Evolutionary conservation across 2,797 vertebrate species (phyloP).

Genomic region (Sarcophilus harrisii): DNA sequence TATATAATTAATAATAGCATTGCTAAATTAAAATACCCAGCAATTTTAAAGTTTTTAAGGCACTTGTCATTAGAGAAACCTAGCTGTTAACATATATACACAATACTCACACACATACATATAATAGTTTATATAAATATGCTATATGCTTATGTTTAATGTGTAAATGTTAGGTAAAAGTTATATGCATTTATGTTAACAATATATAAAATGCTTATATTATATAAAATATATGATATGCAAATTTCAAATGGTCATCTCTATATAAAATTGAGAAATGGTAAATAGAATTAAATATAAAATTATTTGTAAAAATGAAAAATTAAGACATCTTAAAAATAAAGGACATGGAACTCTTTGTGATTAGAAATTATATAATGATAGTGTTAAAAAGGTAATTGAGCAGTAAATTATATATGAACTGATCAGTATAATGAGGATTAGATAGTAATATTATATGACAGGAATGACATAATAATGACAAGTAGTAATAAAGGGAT

Average conservation of each 20-base stretch:
- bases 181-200: neutral
- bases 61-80: neutral
- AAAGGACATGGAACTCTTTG: neutral
- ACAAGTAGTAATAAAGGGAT: neutral
- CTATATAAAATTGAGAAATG: neutral
- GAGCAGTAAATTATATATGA: neutral
- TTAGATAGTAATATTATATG: neutral
- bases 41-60: neutral
- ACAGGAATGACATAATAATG: neutral
- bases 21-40: neutral
- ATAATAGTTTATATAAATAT: neutral
- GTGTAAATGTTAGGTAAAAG: neutral
- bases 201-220: neutral
- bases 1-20: neutral
- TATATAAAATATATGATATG: neutral
- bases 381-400: neutral
- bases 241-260: neutral
- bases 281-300: neutral
- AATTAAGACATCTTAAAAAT: neutral
- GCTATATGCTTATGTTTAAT: neutral
- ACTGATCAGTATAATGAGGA: neutral
- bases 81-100: neutral
- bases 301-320: neutral
- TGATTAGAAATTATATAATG: neutral
- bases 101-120: neutral